Conservation (phyloP, 2,113 vertebrate species). For the Choloepus hoffmanni region DNA sequence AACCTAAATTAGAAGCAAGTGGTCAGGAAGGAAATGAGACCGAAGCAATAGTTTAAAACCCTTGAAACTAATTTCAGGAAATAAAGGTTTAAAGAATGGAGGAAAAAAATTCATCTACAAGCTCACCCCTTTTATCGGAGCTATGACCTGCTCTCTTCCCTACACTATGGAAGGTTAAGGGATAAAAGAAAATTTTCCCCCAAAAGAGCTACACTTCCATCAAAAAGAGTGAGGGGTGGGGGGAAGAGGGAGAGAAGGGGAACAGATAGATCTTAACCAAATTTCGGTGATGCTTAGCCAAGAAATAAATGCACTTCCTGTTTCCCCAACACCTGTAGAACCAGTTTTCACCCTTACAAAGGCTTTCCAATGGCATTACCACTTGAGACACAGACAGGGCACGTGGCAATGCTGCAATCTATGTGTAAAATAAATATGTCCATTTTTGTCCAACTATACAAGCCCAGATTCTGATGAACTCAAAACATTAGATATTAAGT, state of each 20-base stretch:
- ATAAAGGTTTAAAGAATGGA: neutral
- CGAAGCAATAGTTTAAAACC: slow-evolving; percentile 17
- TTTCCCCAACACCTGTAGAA: neutral
- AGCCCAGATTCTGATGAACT: neutral
- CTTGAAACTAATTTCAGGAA: slow-evolving; percentile 39
- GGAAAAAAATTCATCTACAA: neutral
- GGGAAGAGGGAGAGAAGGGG: neutral
- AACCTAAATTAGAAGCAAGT: neutral
- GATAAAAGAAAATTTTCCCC: neutral
- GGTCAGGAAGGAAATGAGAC: neutral
- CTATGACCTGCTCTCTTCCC: neutral
- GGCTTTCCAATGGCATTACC: neutral
- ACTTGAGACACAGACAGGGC: neutral
- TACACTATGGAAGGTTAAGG: neutral
- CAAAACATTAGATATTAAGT: neutral
- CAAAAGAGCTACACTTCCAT: neutral
- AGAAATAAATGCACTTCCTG: neutral
- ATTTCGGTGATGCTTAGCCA: neutral
- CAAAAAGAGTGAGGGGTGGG: neutral
- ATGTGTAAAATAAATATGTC: neutral
- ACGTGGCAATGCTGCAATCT: neutral
- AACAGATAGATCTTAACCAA: neutral
- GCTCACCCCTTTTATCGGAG: neutral
- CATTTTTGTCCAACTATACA: neutral
- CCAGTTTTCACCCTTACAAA: neutral